Percentiles rank a stretch among this genome's conserved stretches.
Evolutionary conservation across 2,113 vertebrate genomes (phyloP).

Genomic region (Rissa tridactyla): DNA sequence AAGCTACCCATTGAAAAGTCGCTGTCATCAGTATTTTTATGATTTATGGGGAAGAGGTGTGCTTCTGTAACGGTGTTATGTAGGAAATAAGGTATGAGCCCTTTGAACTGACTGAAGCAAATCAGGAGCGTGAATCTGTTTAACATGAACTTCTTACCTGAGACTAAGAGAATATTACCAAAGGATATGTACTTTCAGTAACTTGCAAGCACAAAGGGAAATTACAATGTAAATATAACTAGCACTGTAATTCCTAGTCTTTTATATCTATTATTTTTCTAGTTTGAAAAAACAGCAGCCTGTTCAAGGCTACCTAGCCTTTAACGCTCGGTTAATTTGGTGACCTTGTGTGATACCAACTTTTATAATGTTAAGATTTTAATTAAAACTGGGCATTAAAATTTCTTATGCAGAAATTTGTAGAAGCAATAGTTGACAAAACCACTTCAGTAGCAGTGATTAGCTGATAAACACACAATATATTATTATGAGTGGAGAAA

Average conservation of each 20-base stretch:
- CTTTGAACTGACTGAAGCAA: constrained; percentile 1
- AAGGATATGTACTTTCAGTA: constrained; percentile 7
- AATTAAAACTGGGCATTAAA: neutral
- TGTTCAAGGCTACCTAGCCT: neutral
- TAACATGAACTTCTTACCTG: neutral
- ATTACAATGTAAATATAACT: constrained; percentile 21
- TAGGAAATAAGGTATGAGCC: neutral
- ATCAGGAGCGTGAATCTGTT: neutral
- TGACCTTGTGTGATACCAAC: neutral
- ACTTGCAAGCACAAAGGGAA: constrained; percentile 54
- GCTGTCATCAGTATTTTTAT: neutral
- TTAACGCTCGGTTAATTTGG: neutral
- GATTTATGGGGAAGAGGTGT: neutral
- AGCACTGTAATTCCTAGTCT: neutral
- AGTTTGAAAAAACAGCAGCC: neutral
- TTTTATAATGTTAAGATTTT: neutral
- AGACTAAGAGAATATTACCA: constrained; percentile 41
- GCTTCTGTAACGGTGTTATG: neutral
- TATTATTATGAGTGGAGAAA: neutral
- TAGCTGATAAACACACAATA: neutral
- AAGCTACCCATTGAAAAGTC: neutral
- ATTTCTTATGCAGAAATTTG: neutral
- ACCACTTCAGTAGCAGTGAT: neutral
- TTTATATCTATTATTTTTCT: constrained; percentile 27
- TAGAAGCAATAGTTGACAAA: neutral